Percentiles rank a stretch among this genome's conserved stretches.
These are phyloP conservation scores for Haliclystus octoradiatus DNA, from an alignment of 30 jellyfish, hydroid and myxozoan genomes.

Conservation along the genomic window DNA sequence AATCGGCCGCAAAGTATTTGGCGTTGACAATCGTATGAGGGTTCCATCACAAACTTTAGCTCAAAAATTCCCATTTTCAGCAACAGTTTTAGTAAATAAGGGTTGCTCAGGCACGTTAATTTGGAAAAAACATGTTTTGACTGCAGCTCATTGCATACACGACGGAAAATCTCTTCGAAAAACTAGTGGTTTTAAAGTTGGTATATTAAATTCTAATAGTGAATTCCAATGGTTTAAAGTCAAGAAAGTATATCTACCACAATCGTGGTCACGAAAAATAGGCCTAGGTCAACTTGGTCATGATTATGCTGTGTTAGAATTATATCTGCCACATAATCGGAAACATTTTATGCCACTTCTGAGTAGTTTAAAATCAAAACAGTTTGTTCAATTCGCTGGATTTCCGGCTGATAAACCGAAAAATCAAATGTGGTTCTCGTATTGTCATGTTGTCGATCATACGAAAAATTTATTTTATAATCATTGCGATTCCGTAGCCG, in stretches of 20 bases:
- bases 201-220: slow-evolving; percentile 40
- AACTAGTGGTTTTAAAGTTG: slow-evolving; percentile 32
- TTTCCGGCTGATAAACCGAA: slow-evolving; percentile 78
- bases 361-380: slow-evolving; percentile 23
- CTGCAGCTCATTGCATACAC: slow-evolving; percentile 91
- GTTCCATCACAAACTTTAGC: slow-evolving; percentile 6
- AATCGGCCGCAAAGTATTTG: slow-evolving; percentile 48
- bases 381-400: slow-evolving; percentile 64
- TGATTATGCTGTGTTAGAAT: slow-evolving; percentile 74
- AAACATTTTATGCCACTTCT: slow-evolving; percentile 50
- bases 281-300: slow-evolving; percentile 38
- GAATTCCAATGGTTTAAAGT: slow-evolving; percentile 67
- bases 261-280: slow-evolving; percentile 46
- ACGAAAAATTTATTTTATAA: slow-evolving; percentile 46
- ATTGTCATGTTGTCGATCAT: slow-evolving; percentile 31
- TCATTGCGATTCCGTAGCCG: slow-evolving; percentile 76
- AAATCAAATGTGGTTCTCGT: slow-evolving; percentile 78
- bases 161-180: slow-evolving; percentile 27
- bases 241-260: slow-evolving; percentile 49
- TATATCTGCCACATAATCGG: slow-evolving; percentile 63
- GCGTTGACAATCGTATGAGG: slow-evolving; percentile 50
- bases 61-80: slow-evolving; percentile 50
- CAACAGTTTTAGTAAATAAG: slow-evolving; percentile 51
- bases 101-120: slow-evolving; percentile 89
- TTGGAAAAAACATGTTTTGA: slow-evolving; percentile 79